Base-by-base conservation (phyloP, 2,888 invertebrate genomes). In the Drosophila phalerata region DNA sequence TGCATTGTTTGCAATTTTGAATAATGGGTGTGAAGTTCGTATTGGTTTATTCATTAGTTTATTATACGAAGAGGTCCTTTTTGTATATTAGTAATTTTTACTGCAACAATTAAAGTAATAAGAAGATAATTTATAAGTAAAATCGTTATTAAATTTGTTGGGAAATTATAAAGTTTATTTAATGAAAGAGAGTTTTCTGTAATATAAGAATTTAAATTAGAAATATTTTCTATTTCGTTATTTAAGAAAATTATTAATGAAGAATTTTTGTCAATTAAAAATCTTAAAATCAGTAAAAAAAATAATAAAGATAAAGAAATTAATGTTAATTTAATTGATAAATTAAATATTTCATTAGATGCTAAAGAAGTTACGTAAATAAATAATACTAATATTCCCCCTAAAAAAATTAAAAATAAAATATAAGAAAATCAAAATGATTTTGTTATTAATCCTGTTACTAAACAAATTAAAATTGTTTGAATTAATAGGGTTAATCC, bases 351-450 rank as follows among this genome's bases (percentile, higher is more conserved):
- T 94, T 95, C 94, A 93, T 95, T 95, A 15, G 94, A 94, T 0
- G 94, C 94, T 91, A 94, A 89, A 77, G 94, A 95, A 64, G 94
- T 94, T 3, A 95, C 93, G 91, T 95, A 95, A 91, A 95, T 93
- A 93, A 95, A 95, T 93, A 95, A 81, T 9, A 95, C 93, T 93
- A 95, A 80, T 93, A 95, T 92, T 15, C 95, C 95, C 19, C 95
- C 94, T 90, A 95, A 86, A 91, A 95, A 94, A 82, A 94, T 93
- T 92, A 95, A 86, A 88, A 95, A 94, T 93, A 95, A 85, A 90
- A 95, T 94, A 92, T 94, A 94, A 0, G 94, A 94, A 86, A 94
- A 94, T 94, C 94, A 95, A 83, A 93, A 94, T 65, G 93, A 93
- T 91, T 93, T 91, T 78, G 93, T 92, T 89, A 94, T 75, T 90